Conservation (phyloP, 2,797 vertebrate genomes). For the Lutjanus argentimaculatus region DNA sequence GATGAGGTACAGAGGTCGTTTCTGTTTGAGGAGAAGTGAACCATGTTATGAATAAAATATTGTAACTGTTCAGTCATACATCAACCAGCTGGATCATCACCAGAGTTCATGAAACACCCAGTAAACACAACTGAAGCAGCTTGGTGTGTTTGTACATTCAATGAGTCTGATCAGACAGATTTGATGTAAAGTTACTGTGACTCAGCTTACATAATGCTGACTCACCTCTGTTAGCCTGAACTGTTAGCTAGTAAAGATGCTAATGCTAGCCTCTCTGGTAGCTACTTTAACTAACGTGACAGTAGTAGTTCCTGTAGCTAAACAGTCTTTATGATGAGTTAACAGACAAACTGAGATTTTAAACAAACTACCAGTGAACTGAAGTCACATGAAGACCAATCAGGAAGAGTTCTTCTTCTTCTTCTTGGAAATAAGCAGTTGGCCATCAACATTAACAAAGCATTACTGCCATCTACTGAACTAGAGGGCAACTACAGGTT, state of each 20-base stretch:
- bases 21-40: constrained; percentile 81
- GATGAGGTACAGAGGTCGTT: constrained; percentile 91
- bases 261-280: not conserved
- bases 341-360: not conserved
- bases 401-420: not conserved
- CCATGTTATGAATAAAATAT: not conserved
- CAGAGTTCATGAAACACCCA: not conserved
- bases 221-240: not conserved
- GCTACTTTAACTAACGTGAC: not conserved
- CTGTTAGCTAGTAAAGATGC: not conserved
- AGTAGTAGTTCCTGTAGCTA: not conserved
- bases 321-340: not conserved
- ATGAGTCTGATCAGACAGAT: not conserved
- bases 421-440: not conserved
- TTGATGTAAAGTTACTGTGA: not conserved
- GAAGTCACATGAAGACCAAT: not conserved
- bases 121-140: not conserved
- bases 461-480: not conserved
- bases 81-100: too few relatives aligned
- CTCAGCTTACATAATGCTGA: not conserved
- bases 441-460: not conserved
- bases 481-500: not conserved
- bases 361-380: too few relatives aligned
- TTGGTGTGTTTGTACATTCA: not conserved
- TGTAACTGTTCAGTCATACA: not conserved